These are phyloP conservation scores for Thryonomys swinderianus DNA, from an alignment of 2,113 vertebrate species.

Conservation along the genomic window DNA sequence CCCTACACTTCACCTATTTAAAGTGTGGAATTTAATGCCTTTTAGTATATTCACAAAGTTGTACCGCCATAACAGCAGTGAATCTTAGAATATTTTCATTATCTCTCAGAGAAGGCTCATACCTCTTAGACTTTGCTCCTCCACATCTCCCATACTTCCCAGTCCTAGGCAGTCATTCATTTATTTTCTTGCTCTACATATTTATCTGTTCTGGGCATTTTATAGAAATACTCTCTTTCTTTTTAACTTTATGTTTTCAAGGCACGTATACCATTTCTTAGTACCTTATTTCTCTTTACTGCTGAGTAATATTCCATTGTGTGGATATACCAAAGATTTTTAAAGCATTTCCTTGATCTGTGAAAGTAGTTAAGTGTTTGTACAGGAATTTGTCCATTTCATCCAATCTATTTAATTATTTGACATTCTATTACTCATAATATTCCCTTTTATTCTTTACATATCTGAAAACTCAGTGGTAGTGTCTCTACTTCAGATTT, in stretches of 20 bases:
- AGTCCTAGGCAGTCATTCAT: neutral
- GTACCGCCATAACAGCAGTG: neutral
- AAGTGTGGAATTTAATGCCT: neutral
- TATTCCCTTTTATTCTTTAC: neutral
- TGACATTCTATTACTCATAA: neutral
- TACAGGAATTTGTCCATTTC: neutral
- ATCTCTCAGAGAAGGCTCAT: neutral
- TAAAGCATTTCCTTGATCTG: neutral
- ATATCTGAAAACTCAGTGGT: neutral
- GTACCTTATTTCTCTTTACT: neutral
- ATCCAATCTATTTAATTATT: neutral
- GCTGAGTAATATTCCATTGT: neutral
- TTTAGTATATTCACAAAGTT: neutral
- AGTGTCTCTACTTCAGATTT: neutral
- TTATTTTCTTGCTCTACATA: neutral
- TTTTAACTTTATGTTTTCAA: neutral
- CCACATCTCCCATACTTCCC: neutral
- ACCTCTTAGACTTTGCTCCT: neutral
- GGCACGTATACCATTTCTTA: neutral
- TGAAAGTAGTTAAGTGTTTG: neutral
- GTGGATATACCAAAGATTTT: neutral
- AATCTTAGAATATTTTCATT: conserved; percentile 11
- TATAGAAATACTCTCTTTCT: neutral
- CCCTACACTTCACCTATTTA: neutral
- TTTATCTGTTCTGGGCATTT: neutral